Evolutionary conservation across 2,888 invertebrate genomes (phyloP).

Genomic region (Homarus gammarus): DNA sequence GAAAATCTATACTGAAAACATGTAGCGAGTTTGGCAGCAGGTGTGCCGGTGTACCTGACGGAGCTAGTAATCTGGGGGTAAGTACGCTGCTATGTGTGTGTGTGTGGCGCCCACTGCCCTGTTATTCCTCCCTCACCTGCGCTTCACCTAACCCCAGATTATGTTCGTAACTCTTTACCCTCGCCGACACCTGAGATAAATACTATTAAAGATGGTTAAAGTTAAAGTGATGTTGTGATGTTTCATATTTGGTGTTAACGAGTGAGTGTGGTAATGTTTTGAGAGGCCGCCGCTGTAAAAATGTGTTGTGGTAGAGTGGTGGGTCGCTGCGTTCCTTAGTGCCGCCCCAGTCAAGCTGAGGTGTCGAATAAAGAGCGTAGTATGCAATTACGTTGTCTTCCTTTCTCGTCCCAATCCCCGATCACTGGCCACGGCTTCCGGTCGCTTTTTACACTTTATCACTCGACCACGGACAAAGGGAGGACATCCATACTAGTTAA

Average conservation of each 20-base stretch:
- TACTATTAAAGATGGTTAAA: slow-evolving; percentile 4
- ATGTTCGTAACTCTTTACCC: neutral
- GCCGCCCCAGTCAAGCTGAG: slow-evolving; percentile 24
- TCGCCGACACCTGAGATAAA: slow-evolving; percentile 1
- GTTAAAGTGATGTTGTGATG: slow-evolving; percentile 8
- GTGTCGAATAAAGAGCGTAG: slow-evolving; percentile 49
- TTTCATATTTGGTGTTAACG: slow-evolving; percentile 32
- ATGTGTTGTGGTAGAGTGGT: neutral
- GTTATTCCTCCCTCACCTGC: neutral
- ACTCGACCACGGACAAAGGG: no score
- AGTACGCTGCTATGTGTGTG: neutral
- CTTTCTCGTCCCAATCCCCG: slow-evolving; percentile 35
- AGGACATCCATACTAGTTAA: no score
- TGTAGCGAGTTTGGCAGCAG: neutral
- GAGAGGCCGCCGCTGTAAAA: neutral
- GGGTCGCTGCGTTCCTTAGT: neutral
- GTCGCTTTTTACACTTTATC: neutral
- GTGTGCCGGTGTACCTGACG: neutral
- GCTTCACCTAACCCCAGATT: neutral
- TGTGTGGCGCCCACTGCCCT: no score
- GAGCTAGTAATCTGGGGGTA: neutral
- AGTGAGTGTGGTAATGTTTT: slow-evolving; percentile 19
- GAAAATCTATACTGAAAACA: neutral
- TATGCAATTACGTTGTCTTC: slow-evolving; percentile 53
- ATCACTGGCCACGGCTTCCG: neutral